Evolutionary conservation across 2,113 vertebrate genomes (phyloP), one percentile per base, ranked within the genome.

Genomic region (Melanocharis versteri): DNA sequence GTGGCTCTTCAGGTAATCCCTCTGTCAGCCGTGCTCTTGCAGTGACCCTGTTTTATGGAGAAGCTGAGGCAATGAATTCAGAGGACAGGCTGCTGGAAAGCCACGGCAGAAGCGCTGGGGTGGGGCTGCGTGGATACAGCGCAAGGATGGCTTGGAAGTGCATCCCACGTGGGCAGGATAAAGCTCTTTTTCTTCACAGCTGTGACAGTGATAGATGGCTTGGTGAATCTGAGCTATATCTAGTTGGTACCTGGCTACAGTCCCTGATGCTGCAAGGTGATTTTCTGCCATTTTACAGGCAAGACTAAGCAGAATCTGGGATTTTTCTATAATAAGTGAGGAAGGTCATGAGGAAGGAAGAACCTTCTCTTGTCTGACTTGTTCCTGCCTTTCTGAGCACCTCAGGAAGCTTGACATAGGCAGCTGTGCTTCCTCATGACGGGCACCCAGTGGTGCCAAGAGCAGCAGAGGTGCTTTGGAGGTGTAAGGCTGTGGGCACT

Each of bases 201-300:
- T 35, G 51, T 88, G 90, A 95, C 93, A 93, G 87, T 94, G 92
- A 96, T 88, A 81, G 92, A 96, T 91, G 65, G 90, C 76, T 73
- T 42, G 72, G 90, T 84, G 89, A 81, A 90, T 47, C 83, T 89
- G 83, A 93, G 94, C 73, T 92, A 56, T 84, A 94, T 90, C 92
- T 89, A 92, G 72, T 93, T 60, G 72, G 83, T 93, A 95, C 72
- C 94, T 96, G 96, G 93, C 92, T 81, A 51, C 47, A 96, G 79
- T 90, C 90, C 92, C 94, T 95, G 92, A 88, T 68, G 90, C 84
- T 89, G 93, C 83, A 92, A 96, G 88, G 96, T 94, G 92, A 96
- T 95, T 95, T 80, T 81, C 83, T 95, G 93, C 90, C 92, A 88
- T 94, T 90, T 75, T 48, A 68, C 56, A 66, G 72, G 83, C 76